Percentiles rank a stretch among this genome's conserved stretches.
These are phyloP conservation scores for Drosophila mimetica DNA, from an alignment of 2,888 invertebrate species.

Conservation along the genomic window DNA sequence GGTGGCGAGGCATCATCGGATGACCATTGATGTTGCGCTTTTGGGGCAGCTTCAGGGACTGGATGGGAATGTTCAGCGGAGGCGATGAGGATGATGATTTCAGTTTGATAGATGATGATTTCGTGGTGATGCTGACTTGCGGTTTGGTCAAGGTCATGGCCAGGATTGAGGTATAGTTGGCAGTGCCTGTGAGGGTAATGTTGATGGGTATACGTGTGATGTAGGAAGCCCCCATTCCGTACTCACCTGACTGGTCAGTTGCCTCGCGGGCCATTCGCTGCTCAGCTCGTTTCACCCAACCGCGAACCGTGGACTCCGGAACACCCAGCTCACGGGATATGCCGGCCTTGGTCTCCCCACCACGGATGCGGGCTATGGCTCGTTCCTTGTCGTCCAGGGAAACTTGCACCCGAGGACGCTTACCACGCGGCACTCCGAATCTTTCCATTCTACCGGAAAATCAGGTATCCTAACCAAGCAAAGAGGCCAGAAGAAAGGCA, in stretches of 20 bases:
- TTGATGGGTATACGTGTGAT: background rate
- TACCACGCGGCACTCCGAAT: conserved; percentile 56
- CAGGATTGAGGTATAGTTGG: conserved; percentile 16
- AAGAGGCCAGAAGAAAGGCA: background rate
- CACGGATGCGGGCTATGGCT: conserved; percentile 68
- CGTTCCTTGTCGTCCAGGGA: conserved; percentile 65
- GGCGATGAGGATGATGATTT: conserved; percentile 2
- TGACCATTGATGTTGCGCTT: conserved; percentile 55
- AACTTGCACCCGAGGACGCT: conserved; percentile 64
- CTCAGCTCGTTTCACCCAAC: conserved; percentile 71
- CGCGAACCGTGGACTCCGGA: conserved; percentile 70
- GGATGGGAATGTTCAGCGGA: conserved; percentile 4
- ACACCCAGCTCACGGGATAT: conserved; percentile 71
- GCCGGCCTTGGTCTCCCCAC: conserved; percentile 69
- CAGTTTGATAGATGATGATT: background rate
- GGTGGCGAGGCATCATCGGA: background rate
- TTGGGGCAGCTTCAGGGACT: conserved; percentile 13
- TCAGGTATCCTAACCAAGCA: background rate
- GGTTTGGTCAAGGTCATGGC: conserved; percentile 28
- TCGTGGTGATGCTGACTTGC: conserved; percentile 6
- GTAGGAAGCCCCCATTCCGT: too few species aligned
- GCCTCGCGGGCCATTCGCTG: conserved; percentile 57
- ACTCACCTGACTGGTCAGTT: conserved; percentile 40
- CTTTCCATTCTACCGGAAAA: conserved; percentile 48
- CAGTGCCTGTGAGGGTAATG: background rate